Percentiles rank a stretch among this genome's conserved stretches.
Conservation (phyloP, 2,888 invertebrate genomes). For the Cataglyphis albicans region DNA sequence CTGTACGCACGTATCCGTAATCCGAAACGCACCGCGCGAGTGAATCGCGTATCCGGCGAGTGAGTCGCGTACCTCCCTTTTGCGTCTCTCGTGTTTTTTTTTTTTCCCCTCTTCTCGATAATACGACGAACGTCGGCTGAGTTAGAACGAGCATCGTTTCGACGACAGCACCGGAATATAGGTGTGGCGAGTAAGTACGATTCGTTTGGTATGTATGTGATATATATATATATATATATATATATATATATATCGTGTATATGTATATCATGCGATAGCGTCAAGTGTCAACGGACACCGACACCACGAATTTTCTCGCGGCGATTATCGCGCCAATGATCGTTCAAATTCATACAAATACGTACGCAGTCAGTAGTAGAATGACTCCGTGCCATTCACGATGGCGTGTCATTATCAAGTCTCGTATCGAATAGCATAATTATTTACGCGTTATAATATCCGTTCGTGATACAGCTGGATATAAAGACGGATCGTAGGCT, state of each 20-base stretch:
- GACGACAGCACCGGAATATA: not conserved
- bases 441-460: not conserved
- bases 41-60: constrained; percentile 50
- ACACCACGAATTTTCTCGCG: not conserved
- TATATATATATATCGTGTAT: not conserved
- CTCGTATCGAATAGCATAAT: not conserved
- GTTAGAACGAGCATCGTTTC: not conserved
- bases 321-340: not conserved
- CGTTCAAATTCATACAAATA: not conserved
- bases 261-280: not conserved
- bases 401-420: not conserved
- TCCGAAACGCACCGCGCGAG: constrained; percentile 64
- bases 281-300: not conserved
- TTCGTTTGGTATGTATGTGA: not conserved
- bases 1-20: constrained; percentile 49
- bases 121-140: not conserved
- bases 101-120: not conserved
- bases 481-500: not conserved
- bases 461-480: not conserved
- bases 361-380: not conserved
- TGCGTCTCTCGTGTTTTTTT: not conserved
- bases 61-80: not conserved
- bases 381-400: not conserved
- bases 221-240: not conserved
- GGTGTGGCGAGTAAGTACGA: constrained; percentile 42